Conservation (phyloP, 1,140 invertebrate genomes). For the Solenopsis fugax region DNA sequence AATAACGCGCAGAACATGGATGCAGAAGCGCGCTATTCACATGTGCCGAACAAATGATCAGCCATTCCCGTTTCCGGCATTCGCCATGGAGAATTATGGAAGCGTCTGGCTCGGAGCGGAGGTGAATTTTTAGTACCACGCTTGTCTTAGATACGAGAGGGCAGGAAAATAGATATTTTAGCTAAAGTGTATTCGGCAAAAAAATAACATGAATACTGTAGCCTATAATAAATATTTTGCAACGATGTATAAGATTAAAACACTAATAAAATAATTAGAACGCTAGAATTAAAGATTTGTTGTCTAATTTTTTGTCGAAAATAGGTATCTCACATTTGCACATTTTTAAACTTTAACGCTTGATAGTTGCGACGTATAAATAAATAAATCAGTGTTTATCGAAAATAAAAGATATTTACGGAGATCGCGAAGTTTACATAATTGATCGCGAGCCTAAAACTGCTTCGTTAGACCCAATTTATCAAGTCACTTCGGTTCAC, state of each 20-base stretch:
- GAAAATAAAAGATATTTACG: not conserved
- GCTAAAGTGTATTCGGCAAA: not conserved
- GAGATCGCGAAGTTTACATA: not conserved
- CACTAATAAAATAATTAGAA: not conserved
- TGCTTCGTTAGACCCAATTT: not conserved
- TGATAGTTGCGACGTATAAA: not conserved
- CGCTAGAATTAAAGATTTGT: not conserved
- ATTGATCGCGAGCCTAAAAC: not conserved
- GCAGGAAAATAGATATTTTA: slow-evolving; percentile 9
- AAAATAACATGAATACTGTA: not conserved
- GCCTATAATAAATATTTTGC: not conserved
- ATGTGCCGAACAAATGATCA: slow-evolving; percentile 48
- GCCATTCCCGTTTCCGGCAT: slow-evolving; percentile 27
- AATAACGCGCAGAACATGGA: not conserved
- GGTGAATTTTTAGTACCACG: slow-evolving; percentile 39
- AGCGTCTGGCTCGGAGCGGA: slow-evolving; percentile 12
- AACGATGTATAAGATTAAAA: too few species aligned
- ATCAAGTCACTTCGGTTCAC: not conserved
- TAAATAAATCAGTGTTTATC: not conserved
- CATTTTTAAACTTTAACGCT: not conserved
- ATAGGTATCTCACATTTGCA: not conserved
- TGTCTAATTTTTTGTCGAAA: not conserved
- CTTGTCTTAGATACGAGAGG: not conserved
- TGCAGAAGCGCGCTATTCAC: slow-evolving; percentile 7
- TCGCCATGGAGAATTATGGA: slow-evolving; percentile 37